A percentile compares a stretch with the other conserved stretches of the same genome.
phyloP scores from a whole-genome alignment of 2,113 vertebrate genomes.

The Xiphorhynchus elegans region DNA sequence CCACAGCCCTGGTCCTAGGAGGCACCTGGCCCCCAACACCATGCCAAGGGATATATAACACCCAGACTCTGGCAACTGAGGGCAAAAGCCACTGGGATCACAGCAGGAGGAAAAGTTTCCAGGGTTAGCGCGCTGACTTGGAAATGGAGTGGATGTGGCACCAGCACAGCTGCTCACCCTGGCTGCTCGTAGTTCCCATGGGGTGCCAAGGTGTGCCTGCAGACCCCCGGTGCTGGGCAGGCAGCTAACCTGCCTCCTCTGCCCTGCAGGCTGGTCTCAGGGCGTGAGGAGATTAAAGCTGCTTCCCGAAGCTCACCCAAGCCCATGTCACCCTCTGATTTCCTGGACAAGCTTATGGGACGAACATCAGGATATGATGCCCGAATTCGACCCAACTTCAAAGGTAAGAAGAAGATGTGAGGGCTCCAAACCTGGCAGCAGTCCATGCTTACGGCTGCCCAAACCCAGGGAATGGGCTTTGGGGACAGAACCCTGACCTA shows the following conservation, averaged over 20 bases:
- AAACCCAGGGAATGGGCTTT: background rate
- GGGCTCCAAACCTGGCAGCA: background rate
- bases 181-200: background rate
- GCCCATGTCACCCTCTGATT: constrained; percentile 91
- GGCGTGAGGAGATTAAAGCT: constrained; percentile 87
- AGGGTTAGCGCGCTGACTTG: rapidly evolving
- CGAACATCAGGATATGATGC: constrained; percentile 91
- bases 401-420: constrained; percentile 77
- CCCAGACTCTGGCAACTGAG: background rate
- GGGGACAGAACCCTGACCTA: background rate
- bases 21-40: rapidly evolving
- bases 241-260: background rate
- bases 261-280: constrained; percentile 81
- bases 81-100: background rate
- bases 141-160: rapidly evolving
- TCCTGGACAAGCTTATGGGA: constrained; percentile 97
- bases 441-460: background rate
- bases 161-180: background rate
- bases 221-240: background rate
- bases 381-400: constrained; percentile 94
- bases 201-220: background rate
- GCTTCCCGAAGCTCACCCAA: constrained; percentile 68
- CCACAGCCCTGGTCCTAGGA: background rate
- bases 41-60: background rate
- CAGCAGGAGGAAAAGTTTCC: background rate